These are phyloP conservation scores for Philonicus albiceps DNA, from an alignment of 2,888 invertebrate species.

Conservation along the genomic window DNA sequence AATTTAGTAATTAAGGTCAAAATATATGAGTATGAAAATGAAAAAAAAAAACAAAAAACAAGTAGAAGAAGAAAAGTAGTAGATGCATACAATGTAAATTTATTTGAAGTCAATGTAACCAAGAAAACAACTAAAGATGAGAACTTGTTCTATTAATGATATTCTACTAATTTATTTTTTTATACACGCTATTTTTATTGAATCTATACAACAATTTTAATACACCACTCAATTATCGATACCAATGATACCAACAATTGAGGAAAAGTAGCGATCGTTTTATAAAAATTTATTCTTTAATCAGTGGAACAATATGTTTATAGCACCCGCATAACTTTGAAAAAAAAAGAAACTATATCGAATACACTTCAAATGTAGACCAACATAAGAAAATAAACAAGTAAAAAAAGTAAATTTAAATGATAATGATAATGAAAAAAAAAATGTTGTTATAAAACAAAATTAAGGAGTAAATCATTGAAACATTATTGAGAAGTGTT, in stretches of 20 bases:
- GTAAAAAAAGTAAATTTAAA: background rate
- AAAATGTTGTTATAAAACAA: constrained; percentile 20
- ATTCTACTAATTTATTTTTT: constrained; percentile 36
- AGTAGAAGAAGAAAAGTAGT: background rate
- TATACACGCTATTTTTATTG: constrained; percentile 16
- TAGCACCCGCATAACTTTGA: background rate
- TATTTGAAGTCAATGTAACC: constrained; percentile 22
- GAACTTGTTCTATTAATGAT: constrained; percentile 1
- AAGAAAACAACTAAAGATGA: background rate
- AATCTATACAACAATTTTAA: constrained; percentile 31
- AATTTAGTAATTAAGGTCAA: constrained; percentile 30
- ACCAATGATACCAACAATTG: background rate
- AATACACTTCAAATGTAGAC: background rate
- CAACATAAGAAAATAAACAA: background rate
- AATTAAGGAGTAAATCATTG: background rate
- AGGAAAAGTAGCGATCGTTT: background rate
- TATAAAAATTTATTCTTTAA: background rate
- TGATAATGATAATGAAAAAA: constrained; percentile 1
- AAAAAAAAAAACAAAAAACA: background rate
- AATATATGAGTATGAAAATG: background rate
- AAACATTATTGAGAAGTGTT: background rate
- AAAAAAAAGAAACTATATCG: background rate
- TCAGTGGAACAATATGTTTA: background rate
- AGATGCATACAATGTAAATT: background rate
- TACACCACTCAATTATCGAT: background rate